These are phyloP conservation scores for Catharus bicknelli DNA, from an alignment of 2,113 vertebrate genomes.

Conservation along the genomic window DNA sequence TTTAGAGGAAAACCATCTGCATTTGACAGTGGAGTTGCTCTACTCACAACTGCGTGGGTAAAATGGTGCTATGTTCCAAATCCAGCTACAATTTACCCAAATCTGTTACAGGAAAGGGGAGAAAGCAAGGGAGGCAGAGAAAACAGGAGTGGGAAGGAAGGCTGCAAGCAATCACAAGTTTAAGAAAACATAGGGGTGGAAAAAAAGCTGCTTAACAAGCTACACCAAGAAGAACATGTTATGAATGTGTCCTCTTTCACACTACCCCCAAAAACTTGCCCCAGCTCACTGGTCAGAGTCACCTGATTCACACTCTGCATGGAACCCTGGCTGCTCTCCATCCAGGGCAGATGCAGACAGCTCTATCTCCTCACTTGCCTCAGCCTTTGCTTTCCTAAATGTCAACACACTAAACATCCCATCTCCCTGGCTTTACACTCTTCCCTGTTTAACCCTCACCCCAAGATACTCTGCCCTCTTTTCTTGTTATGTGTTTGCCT, in stretches of 20 bases:
- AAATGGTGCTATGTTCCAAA: background rate
- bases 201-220: background rate
- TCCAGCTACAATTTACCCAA: background rate
- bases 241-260: background rate
- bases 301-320: background rate
- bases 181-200: slow-evolving; percentile 7
- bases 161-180: background rate
- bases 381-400: background rate
- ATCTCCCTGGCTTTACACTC: background rate
- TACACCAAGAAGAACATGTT: background rate
- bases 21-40: background rate
- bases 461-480: background rate
- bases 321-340: background rate
- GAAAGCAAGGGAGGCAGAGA: slow-evolving; percentile 25
- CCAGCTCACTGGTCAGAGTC: background rate
- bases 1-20: background rate
- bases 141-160: slow-evolving; percentile 4
- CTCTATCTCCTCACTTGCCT: background rate
- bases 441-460: background rate
- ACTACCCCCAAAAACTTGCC: background rate
- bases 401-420: background rate
- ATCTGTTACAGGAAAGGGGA: background rate
- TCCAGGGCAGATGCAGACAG: background rate
- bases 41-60: background rate
- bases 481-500: background rate